A percentile compares a stretch with the other conserved stretches of the same genome.
Conservation (phyloP, 1,140 invertebrate species). For the Acyrthosiphon pisum region DNA sequence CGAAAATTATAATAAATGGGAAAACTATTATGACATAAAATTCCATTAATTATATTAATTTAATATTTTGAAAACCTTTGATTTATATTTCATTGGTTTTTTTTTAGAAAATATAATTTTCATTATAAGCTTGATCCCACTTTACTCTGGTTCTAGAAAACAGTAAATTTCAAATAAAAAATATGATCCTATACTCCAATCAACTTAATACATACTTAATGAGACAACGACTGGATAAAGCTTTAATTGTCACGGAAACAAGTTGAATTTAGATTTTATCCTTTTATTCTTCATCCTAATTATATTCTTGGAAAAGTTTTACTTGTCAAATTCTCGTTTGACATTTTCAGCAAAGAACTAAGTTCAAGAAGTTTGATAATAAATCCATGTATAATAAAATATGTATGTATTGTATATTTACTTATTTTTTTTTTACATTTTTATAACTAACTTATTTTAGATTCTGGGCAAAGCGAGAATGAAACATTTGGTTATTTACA, state of each 20-base stretch:
- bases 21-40: not conserved
- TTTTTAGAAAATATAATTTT: not conserved
- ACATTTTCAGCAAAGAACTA: not conserved
- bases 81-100: not conserved
- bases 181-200: not conserved
- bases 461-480: too few relatives aligned
- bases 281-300: constrained; percentile 2
- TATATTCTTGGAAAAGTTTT: constrained; percentile 36
- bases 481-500: not conserved
- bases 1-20: not conserved
- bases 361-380: not conserved
- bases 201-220: constrained; percentile 22
- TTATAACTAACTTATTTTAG: not conserved
- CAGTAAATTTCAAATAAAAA: not conserved
- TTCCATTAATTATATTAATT: not conserved
- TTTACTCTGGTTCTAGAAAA: not conserved
- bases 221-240: constrained; percentile 19
- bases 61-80: too few relatives aligned
- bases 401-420: not conserved
- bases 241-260: constrained; percentile 40
- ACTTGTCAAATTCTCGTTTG: not conserved
- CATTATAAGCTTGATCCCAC: not conserved
- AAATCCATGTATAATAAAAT: not conserved
- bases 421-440: not conserved
- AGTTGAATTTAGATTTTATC: constrained; percentile 44